Conservation (phyloP, 2,888 invertebrate genomes). For the Amiota mariae region DNA sequence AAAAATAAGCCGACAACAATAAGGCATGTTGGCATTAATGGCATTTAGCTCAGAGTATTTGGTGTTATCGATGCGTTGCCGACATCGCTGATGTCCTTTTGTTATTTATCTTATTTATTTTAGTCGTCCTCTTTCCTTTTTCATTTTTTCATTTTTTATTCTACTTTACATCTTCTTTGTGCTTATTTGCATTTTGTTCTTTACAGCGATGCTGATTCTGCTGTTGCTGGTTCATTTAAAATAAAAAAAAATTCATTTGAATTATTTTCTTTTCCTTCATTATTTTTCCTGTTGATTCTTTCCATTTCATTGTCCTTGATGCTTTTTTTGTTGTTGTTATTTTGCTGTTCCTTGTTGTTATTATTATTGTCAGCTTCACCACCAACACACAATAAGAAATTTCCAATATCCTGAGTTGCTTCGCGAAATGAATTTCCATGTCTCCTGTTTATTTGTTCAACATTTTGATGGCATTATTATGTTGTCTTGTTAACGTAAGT, state of each 20-base stretch:
- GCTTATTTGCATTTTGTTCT: conserved; percentile 64
- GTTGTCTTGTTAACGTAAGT: conserved; percentile 43
- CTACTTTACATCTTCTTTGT: background rate
- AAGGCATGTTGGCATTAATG: conserved; percentile 42
- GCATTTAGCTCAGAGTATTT: conserved; percentile 35
- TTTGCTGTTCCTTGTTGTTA: conserved; percentile 58
- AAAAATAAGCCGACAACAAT: conserved; percentile 41
- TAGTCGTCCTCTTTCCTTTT: conserved; percentile 29
- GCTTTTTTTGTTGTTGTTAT: conserved; percentile 63
- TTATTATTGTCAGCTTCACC: conserved; percentile 65
- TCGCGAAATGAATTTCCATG: conserved; percentile 13
- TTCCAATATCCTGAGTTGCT: conserved; percentile 6
- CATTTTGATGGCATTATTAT: conserved; percentile 39
- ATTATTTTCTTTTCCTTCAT: background rate
- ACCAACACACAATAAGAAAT: conserved; percentile 28
- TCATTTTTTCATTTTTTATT: background rate
- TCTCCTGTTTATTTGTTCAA: conserved; percentile 34
- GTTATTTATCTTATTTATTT: conserved; percentile 66
- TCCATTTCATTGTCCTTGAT: background rate
- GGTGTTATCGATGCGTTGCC: conserved; percentile 35
- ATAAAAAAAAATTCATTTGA: too few relatives aligned
- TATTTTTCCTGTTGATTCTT: background rate
- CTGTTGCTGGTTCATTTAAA: too few relatives aligned
- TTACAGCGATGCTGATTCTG: conserved; percentile 57
- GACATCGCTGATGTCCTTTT: conserved; percentile 51